phyloP scores from a whole-genome alignment of 2,113 vertebrate genomes.

The Notarius lentiginosus region DNA sequence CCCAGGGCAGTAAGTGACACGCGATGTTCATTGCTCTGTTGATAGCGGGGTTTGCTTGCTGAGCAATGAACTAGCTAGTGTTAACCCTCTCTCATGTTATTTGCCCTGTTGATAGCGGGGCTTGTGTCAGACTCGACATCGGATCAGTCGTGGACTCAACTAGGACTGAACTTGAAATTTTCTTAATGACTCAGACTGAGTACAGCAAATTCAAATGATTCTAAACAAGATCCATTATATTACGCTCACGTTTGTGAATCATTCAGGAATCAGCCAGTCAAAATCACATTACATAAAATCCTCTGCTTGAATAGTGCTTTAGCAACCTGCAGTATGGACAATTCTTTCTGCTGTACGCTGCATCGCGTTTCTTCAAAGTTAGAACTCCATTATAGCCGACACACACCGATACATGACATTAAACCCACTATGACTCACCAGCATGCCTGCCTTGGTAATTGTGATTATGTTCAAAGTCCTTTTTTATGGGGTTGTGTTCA shows the following conservation, averaged over 20 bases:
- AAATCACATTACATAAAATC: neutral
- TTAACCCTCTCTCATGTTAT: too few species aligned
- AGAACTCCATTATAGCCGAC: neutral
- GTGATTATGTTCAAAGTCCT: neutral
- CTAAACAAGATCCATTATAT: neutral
- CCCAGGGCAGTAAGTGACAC: too few species aligned
- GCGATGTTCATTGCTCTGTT: too few species aligned
- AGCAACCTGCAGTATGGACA: neutral
- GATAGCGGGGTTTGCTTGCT: too few species aligned
- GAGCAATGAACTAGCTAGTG: too few species aligned
- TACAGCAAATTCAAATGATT: neutral
- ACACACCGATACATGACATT: neutral
- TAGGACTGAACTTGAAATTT: too few species aligned
- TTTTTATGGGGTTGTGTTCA: conserved; percentile 3
- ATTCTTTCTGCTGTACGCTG: neutral
- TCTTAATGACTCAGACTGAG: too few species aligned
- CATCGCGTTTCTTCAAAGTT: neutral
- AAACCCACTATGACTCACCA: neutral
- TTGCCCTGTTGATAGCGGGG: too few species aligned
- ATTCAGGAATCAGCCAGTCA: neutral
- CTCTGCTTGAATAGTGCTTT: neutral
- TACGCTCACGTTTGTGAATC: neutral
- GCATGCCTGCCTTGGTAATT: neutral
- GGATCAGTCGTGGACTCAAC: too few species aligned
- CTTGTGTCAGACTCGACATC: too few species aligned